phyloP scores from a whole-genome alignment of 2,888 invertebrate genomes.

The Drosophila incognita region DNA sequence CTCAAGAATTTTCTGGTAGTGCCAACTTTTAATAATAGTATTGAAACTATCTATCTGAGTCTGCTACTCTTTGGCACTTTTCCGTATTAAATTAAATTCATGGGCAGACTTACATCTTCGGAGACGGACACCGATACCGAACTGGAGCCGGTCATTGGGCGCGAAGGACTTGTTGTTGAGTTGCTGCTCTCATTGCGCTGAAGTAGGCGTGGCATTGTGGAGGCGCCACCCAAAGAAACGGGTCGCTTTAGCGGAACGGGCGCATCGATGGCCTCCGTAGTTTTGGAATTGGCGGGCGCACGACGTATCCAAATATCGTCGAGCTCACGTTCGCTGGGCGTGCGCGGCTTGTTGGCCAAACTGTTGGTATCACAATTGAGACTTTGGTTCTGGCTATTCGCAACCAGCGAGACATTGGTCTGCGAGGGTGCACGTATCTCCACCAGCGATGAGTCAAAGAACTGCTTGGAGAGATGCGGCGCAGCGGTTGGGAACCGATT shows the following conservation, averaged over 20 bases:
- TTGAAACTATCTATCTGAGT: not conserved
- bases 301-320: constrained; percentile 83
- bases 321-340: constrained; percentile 69
- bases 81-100: not conserved
- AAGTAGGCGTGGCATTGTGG: constrained; percentile 66
- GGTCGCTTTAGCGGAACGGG: constrained; percentile 36
- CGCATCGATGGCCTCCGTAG: constrained; percentile 1
- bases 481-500: constrained; percentile 62
- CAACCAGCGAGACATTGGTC: constrained; percentile 81
- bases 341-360: constrained; percentile 61
- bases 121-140: constrained; percentile 67
- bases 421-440: constrained; percentile 89
- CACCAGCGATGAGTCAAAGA: constrained; percentile 92
- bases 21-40: not conserved
- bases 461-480: constrained; percentile 91
- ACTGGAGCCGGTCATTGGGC: constrained; percentile 61
- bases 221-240: constrained; percentile 47
- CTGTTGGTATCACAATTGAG: constrained; percentile 79
- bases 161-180: constrained; percentile 74
- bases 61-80: too few species aligned
- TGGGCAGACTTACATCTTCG: constrained; percentile 81
- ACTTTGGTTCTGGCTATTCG: constrained; percentile 57
- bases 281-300: constrained; percentile 21
- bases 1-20: not conserved
- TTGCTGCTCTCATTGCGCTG: constrained; percentile 70